These are phyloP conservation scores for Machaerirhynchus nigripectus DNA, from an alignment of 2,113 vertebrate species.

Conservation along the genomic window DNA sequence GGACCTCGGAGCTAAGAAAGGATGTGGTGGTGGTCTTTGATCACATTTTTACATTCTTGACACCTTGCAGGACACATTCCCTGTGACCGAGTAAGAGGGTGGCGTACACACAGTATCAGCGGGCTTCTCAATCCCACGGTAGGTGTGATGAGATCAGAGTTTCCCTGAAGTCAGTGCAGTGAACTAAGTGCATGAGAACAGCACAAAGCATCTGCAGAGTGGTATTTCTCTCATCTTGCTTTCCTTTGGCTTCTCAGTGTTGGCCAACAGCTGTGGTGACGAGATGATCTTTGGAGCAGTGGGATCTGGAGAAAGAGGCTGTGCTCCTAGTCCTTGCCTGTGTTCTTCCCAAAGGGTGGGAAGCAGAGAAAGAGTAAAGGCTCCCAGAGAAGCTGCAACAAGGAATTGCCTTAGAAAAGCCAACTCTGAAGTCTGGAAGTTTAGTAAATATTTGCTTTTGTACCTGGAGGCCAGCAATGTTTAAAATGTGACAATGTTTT, in stretches of 20 bases:
- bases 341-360: background rate
- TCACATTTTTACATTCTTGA: background rate
- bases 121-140: background rate
- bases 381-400: background rate
- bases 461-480: background rate
- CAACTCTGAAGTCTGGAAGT: background rate
- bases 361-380: background rate
- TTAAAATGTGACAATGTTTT: slow-evolving; percentile 34
- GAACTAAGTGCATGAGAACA: background rate
- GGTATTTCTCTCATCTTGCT: background rate
- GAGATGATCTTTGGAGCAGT: background rate
- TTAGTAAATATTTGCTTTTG: slow-evolving; percentile 21
- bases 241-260: background rate
- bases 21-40: background rate
- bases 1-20: background rate
- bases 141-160: background rate
- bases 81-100: background rate
- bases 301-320: background rate
- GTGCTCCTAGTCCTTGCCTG: background rate
- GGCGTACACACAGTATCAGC: background rate
- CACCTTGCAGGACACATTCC: background rate
- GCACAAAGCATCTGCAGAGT: background rate
- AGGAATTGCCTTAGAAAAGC: background rate
- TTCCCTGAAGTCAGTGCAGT: background rate
- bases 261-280: background rate